Evolutionary conservation across 2,888 invertebrate species (phyloP), one percentile per base, ranked within the genome.

Genomic region (Pollenia griseotomentosa): DNA sequence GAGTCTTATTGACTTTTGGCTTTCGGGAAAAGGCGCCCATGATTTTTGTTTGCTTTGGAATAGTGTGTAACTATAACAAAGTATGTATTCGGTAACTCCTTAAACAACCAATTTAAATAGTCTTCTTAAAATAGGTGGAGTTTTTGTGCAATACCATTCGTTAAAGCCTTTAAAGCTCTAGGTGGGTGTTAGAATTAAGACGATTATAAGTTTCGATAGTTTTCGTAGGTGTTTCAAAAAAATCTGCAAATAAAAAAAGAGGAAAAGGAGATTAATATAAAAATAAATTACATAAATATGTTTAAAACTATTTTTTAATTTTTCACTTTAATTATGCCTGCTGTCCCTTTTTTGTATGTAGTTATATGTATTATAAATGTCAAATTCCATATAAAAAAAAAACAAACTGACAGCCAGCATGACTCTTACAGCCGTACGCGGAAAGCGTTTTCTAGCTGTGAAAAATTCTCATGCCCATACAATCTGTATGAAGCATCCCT

Each of bases 1-100:
- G 94, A 93, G 96, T 97, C 90, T 94, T 94, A 93, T 97, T 96
- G 90, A 96, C 93, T 85, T 94, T 91, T 89, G 94, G 94, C 90
- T 93, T 94, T 85, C 87, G 89, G 65, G 89, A 89, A 88, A 89
- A 89, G 79, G 91, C 92, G 85, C 92, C 92, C 93, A 93, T 93
- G 5, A 6, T 33, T 33, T 6, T 33, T 33, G 4, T 33, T 33
- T 33, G 33, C 1, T 33, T 33, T 33, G 33, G 6, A 33, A 33
- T 33, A 33, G 14, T 53, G 11, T 23, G 7, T 44, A 14, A 11
- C n/a, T 51, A 33, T 33, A 33, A 33, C 33, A 33, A 33, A 33
- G 5, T 33, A 33, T 33, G 40, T 85, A 9, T 48, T 40, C 11
- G 61, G 19, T 48, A n/a, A 55, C 83, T 83, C 80, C 83, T 77